Base-by-base conservation (phyloP, 2,888 invertebrate species). In the Ichneumon xanthorius region DNA sequence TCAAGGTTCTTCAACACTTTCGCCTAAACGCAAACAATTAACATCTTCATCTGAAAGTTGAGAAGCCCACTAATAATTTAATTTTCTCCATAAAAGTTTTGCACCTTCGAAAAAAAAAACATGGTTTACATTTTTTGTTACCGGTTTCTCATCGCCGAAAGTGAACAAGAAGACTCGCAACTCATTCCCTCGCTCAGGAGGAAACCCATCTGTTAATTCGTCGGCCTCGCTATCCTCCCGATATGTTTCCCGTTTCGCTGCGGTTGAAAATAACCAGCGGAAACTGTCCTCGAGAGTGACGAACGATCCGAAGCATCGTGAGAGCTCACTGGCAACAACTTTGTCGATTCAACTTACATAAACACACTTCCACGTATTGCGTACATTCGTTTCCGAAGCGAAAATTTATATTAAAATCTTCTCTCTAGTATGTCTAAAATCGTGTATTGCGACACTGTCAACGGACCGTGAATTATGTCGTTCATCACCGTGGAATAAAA, bases 161-260 rank as follows among this genome's bases (percentile, higher is more conserved):
- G 33, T 33, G 33, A 33, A 33, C 33, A 33, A 33, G 7, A 33
- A 33, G 33, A 33, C 1, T 1, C 7, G 33, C 33, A 6, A 33
- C 33, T 6, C 33, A 7, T 70, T 22, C n/a, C 82, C 65, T n/a
- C 79, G 68, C 50, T 11, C 55, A 33, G 26, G 68, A 84, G 82
- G 37, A 37, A 63, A 22, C 87, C 86, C 88, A 86, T 89, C 89
- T 86, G 87, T 89, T 89, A 88, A 88, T 88, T 88, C 89, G 82
- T 87, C 89, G 85, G 86, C 87, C 88, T 81, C 88, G 82, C 78
- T 71, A 75, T 84, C 16, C n/a, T n/a, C 16, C 7, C 14, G 61
- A 63, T 33, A 16, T 63, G 30, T 63, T 63, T 63, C n/a, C 45
- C 37, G 75, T 75, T 63, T 48, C 63, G 30, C 63, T 48, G 30